phyloP scores from a whole-genome alignment of 2,797 vertebrate genomes.

The Vultur gryphus region DNA sequence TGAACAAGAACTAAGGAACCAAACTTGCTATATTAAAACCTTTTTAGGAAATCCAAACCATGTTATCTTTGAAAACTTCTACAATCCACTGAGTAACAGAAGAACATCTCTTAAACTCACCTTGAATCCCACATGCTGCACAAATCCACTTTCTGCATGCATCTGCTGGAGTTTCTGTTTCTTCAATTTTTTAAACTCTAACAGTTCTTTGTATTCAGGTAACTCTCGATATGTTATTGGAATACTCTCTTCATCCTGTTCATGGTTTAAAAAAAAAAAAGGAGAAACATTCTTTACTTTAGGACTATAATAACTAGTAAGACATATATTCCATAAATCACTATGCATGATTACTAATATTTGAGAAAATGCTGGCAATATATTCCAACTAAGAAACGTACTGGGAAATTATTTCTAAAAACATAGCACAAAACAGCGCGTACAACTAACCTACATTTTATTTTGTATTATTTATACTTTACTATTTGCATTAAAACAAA shows the following conservation, averaged over 20 bases:
- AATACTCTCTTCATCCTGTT: conserved; percentile 91
- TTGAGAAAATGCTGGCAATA: not conserved
- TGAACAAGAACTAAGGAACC: not conserved
- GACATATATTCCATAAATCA: not conserved
- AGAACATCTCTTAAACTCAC: conserved; percentile 66
- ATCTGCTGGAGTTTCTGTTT: conserved; percentile 92
- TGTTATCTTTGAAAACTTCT: not conserved
- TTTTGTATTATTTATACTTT: not conserved
- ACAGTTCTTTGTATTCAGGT: conserved; percentile 94
- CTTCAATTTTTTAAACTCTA: conserved; percentile 93
- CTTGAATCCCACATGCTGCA: conserved; percentile 91
- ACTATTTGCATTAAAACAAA: not conserved
- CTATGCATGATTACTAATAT: not conserved
- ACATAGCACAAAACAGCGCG: not conserved
- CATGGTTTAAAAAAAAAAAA: not conserved
- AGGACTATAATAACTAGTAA: not conserved
- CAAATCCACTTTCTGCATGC: conserved; percentile 84
- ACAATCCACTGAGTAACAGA: not conserved
- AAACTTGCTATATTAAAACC: not conserved
- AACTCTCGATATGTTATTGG: conserved; percentile 84
- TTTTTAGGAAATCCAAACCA: not conserved
- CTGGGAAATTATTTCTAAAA: not conserved
- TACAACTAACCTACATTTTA: not conserved
- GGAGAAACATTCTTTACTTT: not conserved
- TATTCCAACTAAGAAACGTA: not conserved